A percentile compares a stretch with the other conserved stretches of the same genome.
These are phyloP conservation scores for Microtus pennsylvanicus DNA, from an alignment of 2,113 vertebrate species.

Conservation along the genomic window DNA sequence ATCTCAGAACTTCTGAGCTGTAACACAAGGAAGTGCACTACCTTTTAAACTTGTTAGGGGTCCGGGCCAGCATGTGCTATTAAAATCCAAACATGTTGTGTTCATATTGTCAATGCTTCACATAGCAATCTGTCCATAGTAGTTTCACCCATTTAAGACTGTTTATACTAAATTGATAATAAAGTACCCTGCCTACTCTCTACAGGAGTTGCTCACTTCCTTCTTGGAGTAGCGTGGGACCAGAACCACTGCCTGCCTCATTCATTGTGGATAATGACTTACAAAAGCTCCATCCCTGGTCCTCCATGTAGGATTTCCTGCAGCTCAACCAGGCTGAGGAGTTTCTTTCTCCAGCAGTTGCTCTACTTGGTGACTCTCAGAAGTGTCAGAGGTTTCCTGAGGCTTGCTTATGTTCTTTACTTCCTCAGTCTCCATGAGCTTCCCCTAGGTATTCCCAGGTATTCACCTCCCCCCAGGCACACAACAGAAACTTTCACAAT, in stretches of 20 bases:
- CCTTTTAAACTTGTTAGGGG: background rate
- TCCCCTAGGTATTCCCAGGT: too few relatives aligned
- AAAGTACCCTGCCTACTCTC: background rate
- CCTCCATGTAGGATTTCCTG: too few relatives aligned
- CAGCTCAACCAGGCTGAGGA: too few relatives aligned
- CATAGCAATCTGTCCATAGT: background rate
- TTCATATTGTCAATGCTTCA: background rate
- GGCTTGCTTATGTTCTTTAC: background rate
- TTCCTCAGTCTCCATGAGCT: background rate
- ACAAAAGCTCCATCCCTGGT: background rate
- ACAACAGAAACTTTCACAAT: background rate
- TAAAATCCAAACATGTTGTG: background rate
- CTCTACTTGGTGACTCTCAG: background rate
- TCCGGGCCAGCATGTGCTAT: background rate
- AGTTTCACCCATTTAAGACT: background rate
- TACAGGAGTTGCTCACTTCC: accelerated
- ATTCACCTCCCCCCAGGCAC: background rate
- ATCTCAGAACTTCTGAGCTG: background rate
- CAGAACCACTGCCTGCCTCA: too few relatives aligned
- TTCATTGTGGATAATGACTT: background rate
- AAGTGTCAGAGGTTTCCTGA: background rate
- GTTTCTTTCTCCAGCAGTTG: background rate
- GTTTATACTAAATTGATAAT: background rate
- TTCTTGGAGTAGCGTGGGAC: background rate
- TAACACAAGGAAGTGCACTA: background rate